A percentile compares a stretch with the other conserved stretches of the same genome.
Conservation (phyloP, 2,888 invertebrate genomes). For the Desoria tigrina region DNA sequence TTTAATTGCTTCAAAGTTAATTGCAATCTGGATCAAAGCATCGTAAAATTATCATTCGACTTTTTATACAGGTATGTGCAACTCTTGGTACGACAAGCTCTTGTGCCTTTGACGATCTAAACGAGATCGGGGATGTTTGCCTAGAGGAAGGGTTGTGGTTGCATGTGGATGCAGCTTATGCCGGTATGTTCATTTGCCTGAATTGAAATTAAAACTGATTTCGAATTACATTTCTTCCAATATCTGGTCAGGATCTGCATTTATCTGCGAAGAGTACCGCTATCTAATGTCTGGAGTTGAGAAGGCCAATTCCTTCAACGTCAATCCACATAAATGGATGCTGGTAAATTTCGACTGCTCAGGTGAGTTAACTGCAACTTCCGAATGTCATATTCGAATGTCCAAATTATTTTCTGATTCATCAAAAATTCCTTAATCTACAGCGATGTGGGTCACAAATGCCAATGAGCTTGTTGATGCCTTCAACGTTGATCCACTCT, state of each 20-base stretch:
- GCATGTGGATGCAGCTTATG: conserved; percentile 96
- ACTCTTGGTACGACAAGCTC: conserved; percentile 87
- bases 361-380: conserved; percentile 54
- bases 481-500: conserved; percentile 95
- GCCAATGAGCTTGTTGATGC: conserved; percentile 89
- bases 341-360: conserved; percentile 94
- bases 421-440: not conserved
- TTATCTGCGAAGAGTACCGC: conserved; percentile 88
- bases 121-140: conserved; percentile 81
- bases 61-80: conserved; percentile 56
- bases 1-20: no score
- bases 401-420: conserved; percentile 54
- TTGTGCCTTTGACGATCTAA: conserved; percentile 83
- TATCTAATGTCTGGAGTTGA: conserved; percentile 75
- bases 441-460: conserved; percentile 65
- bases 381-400: conserved; percentile 38
- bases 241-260: conserved; percentile 65
- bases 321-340: conserved; percentile 96
- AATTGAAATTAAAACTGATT: no score
- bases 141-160: conserved; percentile 76
- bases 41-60: not conserved
- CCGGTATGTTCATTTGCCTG: conserved; percentile 59
- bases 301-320: conserved; percentile 83
- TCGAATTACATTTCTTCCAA: no score
- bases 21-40: not conserved